Evolutionary conservation across 2,113 vertebrate genomes (phyloP).

Genomic region (Tragulus kanchil): DNA sequence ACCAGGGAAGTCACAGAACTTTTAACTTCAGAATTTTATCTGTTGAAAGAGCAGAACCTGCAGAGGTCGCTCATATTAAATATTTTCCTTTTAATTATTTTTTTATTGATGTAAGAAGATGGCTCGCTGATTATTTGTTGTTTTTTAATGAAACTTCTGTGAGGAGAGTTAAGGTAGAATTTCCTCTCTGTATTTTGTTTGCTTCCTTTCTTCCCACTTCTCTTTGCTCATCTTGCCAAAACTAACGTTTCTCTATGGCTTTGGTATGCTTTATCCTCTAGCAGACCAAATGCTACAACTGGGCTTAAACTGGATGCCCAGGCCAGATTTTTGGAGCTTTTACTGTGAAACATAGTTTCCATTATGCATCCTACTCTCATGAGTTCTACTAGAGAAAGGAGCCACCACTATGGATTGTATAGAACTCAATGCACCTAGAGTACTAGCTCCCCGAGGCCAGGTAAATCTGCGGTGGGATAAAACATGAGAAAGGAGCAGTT

Average conservation of each 20-base stretch:
- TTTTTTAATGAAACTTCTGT: constrained; percentile 71
- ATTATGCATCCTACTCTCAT: neutral
- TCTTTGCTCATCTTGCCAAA: constrained; percentile 87
- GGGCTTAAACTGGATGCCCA: constrained; percentile 12
- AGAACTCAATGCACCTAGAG: neutral
- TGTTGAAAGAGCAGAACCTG: neutral
- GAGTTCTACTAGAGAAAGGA: constrained; percentile 19
- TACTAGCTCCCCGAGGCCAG: neutral
- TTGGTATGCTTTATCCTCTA: constrained; percentile 81
- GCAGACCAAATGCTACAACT: constrained; percentile 61
- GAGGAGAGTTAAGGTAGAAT: constrained; percentile 78
- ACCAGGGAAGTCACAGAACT: neutral
- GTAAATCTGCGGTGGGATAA: neutral
- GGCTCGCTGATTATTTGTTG: constrained; percentile 66
- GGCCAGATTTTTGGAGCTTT: constrained; percentile 36
- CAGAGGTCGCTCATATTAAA: constrained; percentile 49
- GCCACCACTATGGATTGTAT: neutral
- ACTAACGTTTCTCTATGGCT: constrained; percentile 80
- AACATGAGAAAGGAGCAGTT: neutral
- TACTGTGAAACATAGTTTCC: neutral
- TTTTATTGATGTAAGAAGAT: constrained; percentile 57
- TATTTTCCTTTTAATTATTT: constrained; percentile 74
- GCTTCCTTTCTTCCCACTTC: constrained; percentile 83
- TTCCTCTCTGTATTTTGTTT: constrained; percentile 83
- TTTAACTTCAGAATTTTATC: constrained; percentile 10